Percentiles rank a stretch among this genome's conserved stretches.
Evolutionary conservation across 37 sponge, comb jelly and placozoan genomes (phyloP).

Genomic region (Amphimedon queenslandica): DNA sequence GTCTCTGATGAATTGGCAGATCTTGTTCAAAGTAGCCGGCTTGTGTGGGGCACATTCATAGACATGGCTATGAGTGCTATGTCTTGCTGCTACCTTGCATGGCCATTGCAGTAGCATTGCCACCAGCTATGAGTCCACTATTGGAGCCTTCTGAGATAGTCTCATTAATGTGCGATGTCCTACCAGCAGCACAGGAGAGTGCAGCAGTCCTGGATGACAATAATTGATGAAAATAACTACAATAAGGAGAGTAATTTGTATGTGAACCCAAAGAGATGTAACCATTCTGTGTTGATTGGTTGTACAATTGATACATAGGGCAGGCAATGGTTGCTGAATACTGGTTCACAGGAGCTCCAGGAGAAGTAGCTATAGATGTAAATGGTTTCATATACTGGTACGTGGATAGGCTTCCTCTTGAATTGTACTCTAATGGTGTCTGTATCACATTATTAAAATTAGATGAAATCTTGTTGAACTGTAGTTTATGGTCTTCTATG

Average conservation of each 20-base stretch:
- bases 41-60: constrained; percentile 64
- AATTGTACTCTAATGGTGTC: too few relatives aligned
- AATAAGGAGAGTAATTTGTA: too few relatives aligned
- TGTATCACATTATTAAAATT: too few relatives aligned
- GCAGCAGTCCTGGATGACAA: neutral
- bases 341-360: neutral
- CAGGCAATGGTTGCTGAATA: neutral
- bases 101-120: too few relatives aligned
- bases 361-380: too few relatives aligned
- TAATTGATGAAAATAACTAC: neutral
- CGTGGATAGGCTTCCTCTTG: too few relatives aligned
- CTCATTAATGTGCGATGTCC: neutral
- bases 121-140: constrained; percentile 5
- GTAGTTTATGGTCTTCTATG: too few relatives aligned
- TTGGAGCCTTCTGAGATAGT: neutral
- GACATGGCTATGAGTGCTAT: constrained; percentile 95
- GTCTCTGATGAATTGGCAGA: constrained; percentile 82
- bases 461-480: too few relatives aligned
- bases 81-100: too few relatives aligned
- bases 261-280: too few relatives aligned
- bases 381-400: too few relatives aligned
- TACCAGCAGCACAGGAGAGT: neutral
- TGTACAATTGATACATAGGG: neutral
- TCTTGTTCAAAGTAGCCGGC: constrained; percentile 80
- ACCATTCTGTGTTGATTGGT: too few relatives aligned